phyloP scores from a whole-genome alignment of 1,140 invertebrate species.

The Bombus affinis region DNA sequence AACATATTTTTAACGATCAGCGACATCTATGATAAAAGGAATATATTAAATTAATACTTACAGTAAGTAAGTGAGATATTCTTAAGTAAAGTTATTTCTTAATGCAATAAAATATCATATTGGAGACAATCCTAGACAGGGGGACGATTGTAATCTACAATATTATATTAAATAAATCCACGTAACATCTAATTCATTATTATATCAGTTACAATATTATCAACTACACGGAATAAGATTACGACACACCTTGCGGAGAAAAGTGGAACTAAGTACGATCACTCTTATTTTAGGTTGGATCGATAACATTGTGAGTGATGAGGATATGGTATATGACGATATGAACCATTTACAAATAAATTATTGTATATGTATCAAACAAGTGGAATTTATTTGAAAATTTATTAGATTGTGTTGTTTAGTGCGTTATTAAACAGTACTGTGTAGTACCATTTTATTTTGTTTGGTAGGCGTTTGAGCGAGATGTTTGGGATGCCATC shows the following conservation, averaged over 20 bases:
- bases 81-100: not conserved
- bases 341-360: too few relatives aligned
- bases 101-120: not conserved
- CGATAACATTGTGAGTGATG: not conserved
- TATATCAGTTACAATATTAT: not conserved
- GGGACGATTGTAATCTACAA: not conserved
- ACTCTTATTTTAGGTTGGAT: not conserved
- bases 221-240: not conserved
- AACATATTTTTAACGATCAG: not conserved
- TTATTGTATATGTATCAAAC: too few relatives aligned
- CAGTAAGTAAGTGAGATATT: not conserved
- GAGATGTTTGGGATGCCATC: too few relatives aligned
- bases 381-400: not conserved
- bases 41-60: not conserved
- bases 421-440: too few relatives aligned
- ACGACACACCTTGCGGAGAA: not conserved
- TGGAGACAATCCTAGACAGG: too few relatives aligned
- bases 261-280: not conserved
- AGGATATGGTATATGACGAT: not conserved
- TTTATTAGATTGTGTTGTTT: too few relatives aligned
- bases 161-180: not conserved
- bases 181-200: not conserved
- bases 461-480: too few relatives aligned
- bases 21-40: not conserved
- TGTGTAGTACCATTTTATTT: too few relatives aligned